Evolutionary conservation across 2,113 vertebrate genomes (phyloP).

Genomic region (Paramormyrops kingsleyae): DNA sequence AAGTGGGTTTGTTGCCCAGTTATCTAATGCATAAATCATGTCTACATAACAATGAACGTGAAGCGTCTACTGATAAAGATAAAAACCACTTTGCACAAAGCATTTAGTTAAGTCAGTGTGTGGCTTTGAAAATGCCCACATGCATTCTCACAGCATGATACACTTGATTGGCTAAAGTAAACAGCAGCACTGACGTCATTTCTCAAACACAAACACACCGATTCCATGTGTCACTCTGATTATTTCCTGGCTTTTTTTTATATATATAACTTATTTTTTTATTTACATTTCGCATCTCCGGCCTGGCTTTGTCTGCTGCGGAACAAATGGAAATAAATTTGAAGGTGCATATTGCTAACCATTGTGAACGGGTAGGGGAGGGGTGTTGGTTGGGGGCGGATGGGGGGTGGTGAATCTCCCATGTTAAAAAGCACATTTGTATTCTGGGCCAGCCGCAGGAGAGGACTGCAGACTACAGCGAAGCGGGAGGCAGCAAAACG

Average conservation of each 20-base stretch:
- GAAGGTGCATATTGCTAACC: slow-evolving; percentile 34
- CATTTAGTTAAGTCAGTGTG: slow-evolving; percentile 40
- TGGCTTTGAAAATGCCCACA: slow-evolving; percentile 20
- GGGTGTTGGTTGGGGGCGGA: neutral
- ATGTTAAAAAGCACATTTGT: slow-evolving; percentile 42
- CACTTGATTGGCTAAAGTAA: slow-evolving; percentile 20
- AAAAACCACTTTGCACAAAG: slow-evolving; percentile 34
- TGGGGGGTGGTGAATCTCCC: slow-evolving; percentile 24
- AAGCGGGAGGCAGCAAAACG: neutral
- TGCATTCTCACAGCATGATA: slow-evolving; percentile 1
- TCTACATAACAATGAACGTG: slow-evolving; percentile 30
- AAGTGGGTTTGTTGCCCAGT: slow-evolving; percentile 40
- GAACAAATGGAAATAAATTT: slow-evolving; percentile 40
- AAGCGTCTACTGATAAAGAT: slow-evolving; percentile 41
- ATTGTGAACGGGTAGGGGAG: slow-evolving; percentile 14
- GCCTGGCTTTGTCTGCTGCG: slow-evolving; percentile 15
- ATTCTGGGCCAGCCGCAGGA: slow-evolving; percentile 34
- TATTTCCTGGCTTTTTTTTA: slow-evolving; percentile 11
- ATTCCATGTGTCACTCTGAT: neutral
- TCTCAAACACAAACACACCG: slow-evolving; percentile 12
- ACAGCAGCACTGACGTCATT: neutral
- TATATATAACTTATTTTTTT: slow-evolving; percentile 29
- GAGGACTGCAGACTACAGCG: slow-evolving; percentile 23
- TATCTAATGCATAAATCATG: slow-evolving; percentile 44
- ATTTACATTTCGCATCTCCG: slow-evolving; percentile 4